A percentile compares a stretch with the other conserved stretches of the same genome.
These are phyloP conservation scores for Lemur catta DNA, from an alignment of 2,797 vertebrate species.

Conservation along the genomic window DNA sequence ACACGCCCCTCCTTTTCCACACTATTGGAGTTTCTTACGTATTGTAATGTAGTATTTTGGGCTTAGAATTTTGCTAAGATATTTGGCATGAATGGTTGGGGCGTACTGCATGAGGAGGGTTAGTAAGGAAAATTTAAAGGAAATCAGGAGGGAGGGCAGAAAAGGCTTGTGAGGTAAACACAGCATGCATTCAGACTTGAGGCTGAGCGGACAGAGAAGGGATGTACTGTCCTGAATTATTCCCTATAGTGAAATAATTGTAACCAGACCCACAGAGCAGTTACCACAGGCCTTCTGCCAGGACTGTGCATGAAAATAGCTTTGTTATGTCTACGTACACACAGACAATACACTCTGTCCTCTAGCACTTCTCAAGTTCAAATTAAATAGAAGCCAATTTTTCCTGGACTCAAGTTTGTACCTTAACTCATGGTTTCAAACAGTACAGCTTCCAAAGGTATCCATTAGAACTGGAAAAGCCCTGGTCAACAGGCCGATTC, in stretches of 20 bases:
- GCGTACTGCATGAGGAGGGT: background rate
- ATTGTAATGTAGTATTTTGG: background rate
- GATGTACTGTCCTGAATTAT: conserved; percentile 63
- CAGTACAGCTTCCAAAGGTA: conserved; percentile 45
- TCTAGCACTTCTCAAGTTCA: conserved; percentile 69
- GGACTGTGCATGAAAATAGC: conserved; percentile 76
- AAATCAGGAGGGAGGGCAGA: background rate
- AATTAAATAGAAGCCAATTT: conserved; percentile 70
- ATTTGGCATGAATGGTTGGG: background rate
- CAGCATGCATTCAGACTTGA: conserved; percentile 18
- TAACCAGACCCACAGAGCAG: conserved; percentile 74
- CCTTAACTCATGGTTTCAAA: conserved; percentile 67
- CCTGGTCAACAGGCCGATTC: background rate
- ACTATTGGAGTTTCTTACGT: background rate
- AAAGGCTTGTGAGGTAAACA: conserved; percentile 40
- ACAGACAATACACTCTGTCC: conserved; percentile 78
- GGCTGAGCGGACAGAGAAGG: conserved; percentile 18
- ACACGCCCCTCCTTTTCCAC: background rate
- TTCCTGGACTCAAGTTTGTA: conserved; percentile 51
- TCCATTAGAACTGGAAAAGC: conserved; percentile 14
- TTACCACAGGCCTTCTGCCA: conserved; percentile 70
- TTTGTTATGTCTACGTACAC: conserved; percentile 79
- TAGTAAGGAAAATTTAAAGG: background rate
- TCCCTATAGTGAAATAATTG: conserved; percentile 74
- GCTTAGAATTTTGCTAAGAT: conserved; percentile 1